Conservation (phyloP, 37 sponge, comb jelly and placozoan genomes). For the Tethya wilhelma region DNA sequence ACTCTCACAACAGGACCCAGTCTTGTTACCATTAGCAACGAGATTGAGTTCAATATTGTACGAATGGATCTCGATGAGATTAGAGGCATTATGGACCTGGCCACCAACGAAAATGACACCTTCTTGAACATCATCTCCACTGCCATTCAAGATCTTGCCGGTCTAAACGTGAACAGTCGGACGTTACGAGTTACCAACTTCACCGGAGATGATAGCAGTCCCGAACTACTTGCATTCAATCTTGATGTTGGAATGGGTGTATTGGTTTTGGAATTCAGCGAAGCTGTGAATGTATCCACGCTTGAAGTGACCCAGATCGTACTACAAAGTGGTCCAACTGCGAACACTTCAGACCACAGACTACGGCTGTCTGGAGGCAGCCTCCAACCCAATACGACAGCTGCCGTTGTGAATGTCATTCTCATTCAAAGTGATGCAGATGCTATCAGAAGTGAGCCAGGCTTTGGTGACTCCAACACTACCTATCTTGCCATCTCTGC, state of each 20-base stretch:
- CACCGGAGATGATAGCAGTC: conserved; percentile 74
- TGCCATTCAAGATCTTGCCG: conserved; percentile 74
- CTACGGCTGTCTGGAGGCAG: conserved; percentile 52
- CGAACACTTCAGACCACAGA: neutral
- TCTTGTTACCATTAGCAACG: conserved; percentile 9
- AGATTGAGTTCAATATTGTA: conserved; percentile 48
- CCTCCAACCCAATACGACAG: conserved; percentile 19
- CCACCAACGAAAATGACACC: conserved; percentile 72
- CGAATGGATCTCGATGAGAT: conserved; percentile 63
- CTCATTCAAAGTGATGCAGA: conserved; percentile 64
- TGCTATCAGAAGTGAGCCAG: conserved; percentile 40
- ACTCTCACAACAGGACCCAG: conserved; percentile 64
- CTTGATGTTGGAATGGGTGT: conserved; percentile 71
- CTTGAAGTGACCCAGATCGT: conserved; percentile 46
- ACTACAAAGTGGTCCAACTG: conserved; percentile 51
- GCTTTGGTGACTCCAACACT: conserved; percentile 47
- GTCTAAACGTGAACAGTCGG: conserved; percentile 45
- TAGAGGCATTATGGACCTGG: conserved; percentile 59
- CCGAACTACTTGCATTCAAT: conserved; percentile 62
- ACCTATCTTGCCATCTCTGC: conserved; percentile 58
- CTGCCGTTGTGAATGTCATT: conserved; percentile 50
- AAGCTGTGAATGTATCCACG: conserved; percentile 66
- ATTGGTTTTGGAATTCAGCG: conserved; percentile 70
- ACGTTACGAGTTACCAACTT: conserved; percentile 60
- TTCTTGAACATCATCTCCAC: conserved; percentile 62